Conservation (phyloP, 2,113 vertebrate species). For the Gadus chalcogrammus region DNA sequence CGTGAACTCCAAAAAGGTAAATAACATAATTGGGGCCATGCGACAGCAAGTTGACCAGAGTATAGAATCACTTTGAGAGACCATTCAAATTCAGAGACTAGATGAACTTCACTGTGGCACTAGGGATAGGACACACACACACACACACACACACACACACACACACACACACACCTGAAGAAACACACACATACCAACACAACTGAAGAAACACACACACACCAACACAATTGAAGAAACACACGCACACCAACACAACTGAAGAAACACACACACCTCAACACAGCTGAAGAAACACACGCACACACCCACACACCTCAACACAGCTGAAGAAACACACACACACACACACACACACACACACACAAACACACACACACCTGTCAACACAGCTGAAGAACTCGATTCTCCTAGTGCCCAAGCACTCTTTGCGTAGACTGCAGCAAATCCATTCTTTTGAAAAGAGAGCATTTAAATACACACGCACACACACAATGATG, state of each 20-base stretch:
- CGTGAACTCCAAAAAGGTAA: constrained; percentile 13
- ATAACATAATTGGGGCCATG: constrained; percentile 42
- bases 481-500: constrained; percentile 42
- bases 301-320: not conserved
- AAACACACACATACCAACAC: not conserved
- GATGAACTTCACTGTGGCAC: constrained; percentile 55
- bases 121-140: constrained; percentile 29
- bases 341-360: not conserved
- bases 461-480: constrained; percentile 63
- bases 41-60: constrained; percentile 53
- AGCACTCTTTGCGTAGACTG: constrained; percentile 57
- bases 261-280: not conserved
- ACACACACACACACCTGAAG: not conserved
- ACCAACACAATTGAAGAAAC: constrained; percentile 46
- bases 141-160: not conserved
- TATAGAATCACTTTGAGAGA: constrained; percentile 45
- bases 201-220: constrained; percentile 1
- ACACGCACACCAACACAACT: not conserved
- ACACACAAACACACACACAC: not conserved
- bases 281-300: not conserved
- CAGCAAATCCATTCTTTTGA: constrained; percentile 50
- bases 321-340: not conserved
- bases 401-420: constrained; percentile 49
- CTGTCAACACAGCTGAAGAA: constrained; percentile 45
- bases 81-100: constrained; percentile 54